Conservation (phyloP, 2,113 vertebrate species). For the Leptocoma aspasia region DNA sequence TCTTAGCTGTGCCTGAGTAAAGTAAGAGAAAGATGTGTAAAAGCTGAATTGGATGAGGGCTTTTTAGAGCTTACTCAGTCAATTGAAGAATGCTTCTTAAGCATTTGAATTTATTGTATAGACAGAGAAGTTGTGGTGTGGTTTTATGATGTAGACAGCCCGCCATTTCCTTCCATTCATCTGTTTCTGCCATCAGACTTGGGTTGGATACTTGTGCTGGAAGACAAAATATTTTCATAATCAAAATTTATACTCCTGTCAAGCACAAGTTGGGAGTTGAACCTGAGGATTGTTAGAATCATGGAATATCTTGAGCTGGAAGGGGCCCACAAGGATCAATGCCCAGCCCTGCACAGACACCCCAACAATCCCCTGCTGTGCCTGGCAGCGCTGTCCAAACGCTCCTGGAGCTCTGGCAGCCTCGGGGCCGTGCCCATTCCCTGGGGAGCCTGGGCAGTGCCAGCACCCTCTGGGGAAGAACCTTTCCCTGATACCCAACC, state of each 20-base stretch:
- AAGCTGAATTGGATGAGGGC: not conserved
- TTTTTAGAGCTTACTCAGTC: not conserved
- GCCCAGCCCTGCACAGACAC: not conserved
- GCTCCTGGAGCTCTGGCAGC: not conserved
- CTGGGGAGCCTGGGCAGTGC: not conserved
- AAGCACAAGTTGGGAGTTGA: not conserved
- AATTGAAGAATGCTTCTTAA: not conserved
- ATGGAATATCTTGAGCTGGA: not conserved
- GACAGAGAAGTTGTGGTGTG: not conserved
- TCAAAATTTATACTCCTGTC: not conserved
- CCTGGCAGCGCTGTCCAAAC: accelerated
- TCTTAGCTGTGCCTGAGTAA: not conserved
- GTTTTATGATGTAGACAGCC: not conserved
- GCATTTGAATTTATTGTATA: not conserved
- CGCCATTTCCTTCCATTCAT: not conserved
- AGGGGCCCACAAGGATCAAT: not conserved
- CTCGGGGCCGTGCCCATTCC: accelerated
- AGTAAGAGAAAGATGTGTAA: not conserved
- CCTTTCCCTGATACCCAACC: not conserved
- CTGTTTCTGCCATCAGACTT: not conserved
- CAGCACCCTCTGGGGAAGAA: not conserved
- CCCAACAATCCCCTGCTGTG: not conserved
- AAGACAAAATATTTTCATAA: not conserved
- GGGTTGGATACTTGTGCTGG: not conserved
- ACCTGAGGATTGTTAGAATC: not conserved